Evolutionary conservation across 1,140 invertebrate species (phyloP), one percentile per base, ranked within the genome.

Genomic region (Whitmania pigra): DNA sequence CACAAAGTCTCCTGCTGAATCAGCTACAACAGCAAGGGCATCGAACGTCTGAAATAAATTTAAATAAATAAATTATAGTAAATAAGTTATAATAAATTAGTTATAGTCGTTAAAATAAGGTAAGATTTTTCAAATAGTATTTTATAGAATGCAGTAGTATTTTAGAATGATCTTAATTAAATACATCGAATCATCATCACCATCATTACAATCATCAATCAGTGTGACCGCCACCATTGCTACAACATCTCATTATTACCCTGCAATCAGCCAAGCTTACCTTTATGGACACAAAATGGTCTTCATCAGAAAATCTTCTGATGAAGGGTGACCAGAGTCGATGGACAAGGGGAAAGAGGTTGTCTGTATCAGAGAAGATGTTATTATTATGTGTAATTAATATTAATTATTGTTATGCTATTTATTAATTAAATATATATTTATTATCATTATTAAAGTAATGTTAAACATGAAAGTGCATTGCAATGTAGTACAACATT

Each of bases 261-360:
- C n/a, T n/a, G n/a, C n/a, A 60, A 63, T 43, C 18, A 36, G 49
- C 49, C 36, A 31, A 60, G 6, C 20, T 69, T 74, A 79, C 79
- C 76, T 78, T 79, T 20, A 77, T 77, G 22, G 75, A 76, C 22
- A 80, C 77, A 27, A 80, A 29, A 55, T 78, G 78, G 67, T 80
- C 78, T 36, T 76, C 74, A 74, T 80, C 79, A 36, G 71, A 55
- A 75, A 80, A 80, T 69, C 79, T 76, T 18, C 75, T 73, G 68
- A 74, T 71, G 69, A 79, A 79, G 43, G 78, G 74, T 20, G 73
- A 53, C 79, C 79, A 80, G 36, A 80, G 25, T 69, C 78, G 73
- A 73, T 80, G 79, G 11, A 79, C 73, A 63, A 78, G 53, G 15
- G 79, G 79, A 17, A 80, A 74, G 29, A 80, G 73, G 67, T 77